Evolutionary conservation across 1,140 invertebrate genomes (phyloP), one percentile per base, ranked within the genome.

Genomic region (Drosophila albomicans): DNA sequence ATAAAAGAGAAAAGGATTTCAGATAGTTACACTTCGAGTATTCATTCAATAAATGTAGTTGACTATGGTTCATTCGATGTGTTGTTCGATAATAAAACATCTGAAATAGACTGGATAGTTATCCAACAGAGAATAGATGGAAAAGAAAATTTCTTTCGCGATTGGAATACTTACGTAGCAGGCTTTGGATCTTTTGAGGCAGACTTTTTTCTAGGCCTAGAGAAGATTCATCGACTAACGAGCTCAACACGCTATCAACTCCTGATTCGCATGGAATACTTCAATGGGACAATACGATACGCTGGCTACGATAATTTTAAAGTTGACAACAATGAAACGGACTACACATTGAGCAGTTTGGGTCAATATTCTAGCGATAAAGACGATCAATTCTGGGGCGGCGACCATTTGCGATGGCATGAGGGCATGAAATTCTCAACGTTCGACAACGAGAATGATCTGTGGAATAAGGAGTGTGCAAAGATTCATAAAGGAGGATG

Each of bases 201-300:
- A 0, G 49, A 64, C 7, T 64, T 64, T 7, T 64, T 52, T 28
- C 49, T 64, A 1, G 49, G 62, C 7, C 16, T 64, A 11, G 62
- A 64, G 8, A 52, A 43, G n/a, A 15, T 64, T 1, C 35, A 64
- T 54, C 49, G 20, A 1, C 5, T 64, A 11, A 64, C 62, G 1
- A 54, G 6, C 15, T 13, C 35, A 1, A 6, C 52, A 1, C 61
- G 16, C 1, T 16, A 64, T 7, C 16, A 64, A 11, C 61, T 64
- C 0, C 10, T 28, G 3, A 43, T 64, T 13, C 20, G 10, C 1
- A 43, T 64, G 16, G 16, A n/a, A n/a, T 0, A n/a, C n/a, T n/a
- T n/a, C 1, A n/a, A n/a, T 43, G 41, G 41, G 41, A 3, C 10
- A 10, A 6, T n/a, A 2, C 11, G 5, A 4, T n/a, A n/a, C 41